Evolutionary conservation across 2,888 invertebrate species (phyloP).

Genomic region (Netelia virgata): DNA sequence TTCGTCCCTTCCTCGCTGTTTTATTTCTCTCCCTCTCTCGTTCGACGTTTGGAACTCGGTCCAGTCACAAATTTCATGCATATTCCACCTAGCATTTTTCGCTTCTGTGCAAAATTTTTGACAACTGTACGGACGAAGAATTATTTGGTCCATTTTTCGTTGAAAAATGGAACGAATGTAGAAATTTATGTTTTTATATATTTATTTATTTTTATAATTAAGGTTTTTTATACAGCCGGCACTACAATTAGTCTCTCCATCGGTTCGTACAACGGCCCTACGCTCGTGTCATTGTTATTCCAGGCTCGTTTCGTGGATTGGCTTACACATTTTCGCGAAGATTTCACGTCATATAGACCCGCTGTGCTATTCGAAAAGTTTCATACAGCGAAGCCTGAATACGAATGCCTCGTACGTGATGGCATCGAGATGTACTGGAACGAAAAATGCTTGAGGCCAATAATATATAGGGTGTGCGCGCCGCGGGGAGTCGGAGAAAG

Average conservation of each 20-base stretch:
- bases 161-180: not conserved
- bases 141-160: not conserved
- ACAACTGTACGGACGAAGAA: not conserved
- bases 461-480: constrained; percentile 25
- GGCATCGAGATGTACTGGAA: not conserved
- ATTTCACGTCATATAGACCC: constrained; percentile 52
- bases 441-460: constrained; percentile 46
- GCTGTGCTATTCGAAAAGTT: constrained; percentile 35
- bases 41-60: not conserved
- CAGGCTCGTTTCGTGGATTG: not conserved
- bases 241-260: constrained; percentile 9
- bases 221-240: not conserved
- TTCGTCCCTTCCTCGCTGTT: constrained; percentile 14
- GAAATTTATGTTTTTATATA: not conserved
- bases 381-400: constrained; percentile 41
- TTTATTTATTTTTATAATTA: not conserved
- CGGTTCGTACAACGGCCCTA: constrained; percentile 1
- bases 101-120: constrained; percentile 34
- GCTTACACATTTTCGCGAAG: constrained; percentile 62
- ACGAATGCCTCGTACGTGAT: constrained; percentile 53
- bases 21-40: constrained; percentile 7
- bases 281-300: constrained; percentile 40
- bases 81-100: constrained; percentile 44
- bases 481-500: constrained; percentile 41
- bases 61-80: constrained; percentile 46